Evolutionary conservation across 2,113 vertebrate genomes (phyloP).

Genomic region (Probosciger aterrimus): DNA sequence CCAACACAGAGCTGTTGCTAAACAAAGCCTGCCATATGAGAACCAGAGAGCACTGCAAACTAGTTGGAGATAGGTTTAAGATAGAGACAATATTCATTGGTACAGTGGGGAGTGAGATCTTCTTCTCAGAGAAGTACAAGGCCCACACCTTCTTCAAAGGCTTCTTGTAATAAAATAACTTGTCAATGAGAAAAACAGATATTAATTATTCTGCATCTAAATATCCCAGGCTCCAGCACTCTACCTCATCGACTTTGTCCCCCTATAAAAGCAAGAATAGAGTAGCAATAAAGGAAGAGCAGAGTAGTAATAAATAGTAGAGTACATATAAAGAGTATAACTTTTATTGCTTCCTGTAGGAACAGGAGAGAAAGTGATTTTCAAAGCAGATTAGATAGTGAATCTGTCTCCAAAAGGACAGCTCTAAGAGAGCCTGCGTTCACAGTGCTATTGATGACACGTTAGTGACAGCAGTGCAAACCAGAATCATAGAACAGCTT

Average conservation of each 20-base stretch:
- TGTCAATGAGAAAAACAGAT: rapidly evolving
- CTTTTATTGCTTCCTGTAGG: background rate
- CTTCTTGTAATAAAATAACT: background rate
- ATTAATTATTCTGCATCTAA: rapidly evolving
- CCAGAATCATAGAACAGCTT: background rate
- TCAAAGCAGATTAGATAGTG: background rate
- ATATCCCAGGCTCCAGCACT: background rate
- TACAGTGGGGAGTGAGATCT: background rate
- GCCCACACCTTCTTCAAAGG: background rate
- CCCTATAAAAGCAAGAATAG: background rate
- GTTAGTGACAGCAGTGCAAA: background rate
- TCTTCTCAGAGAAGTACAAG: background rate
- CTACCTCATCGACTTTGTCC: background rate
- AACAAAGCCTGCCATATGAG: background rate
- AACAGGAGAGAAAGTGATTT: background rate
- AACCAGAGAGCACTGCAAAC: background rate
- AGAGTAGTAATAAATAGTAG: background rate
- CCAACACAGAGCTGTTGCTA: background rate
- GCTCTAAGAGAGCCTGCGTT: background rate
- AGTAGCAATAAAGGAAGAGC: background rate
- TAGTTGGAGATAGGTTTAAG: background rate
- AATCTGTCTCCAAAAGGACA: background rate
- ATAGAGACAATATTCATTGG: background rate
- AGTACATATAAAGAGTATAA: background rate
- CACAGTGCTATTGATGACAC: too few relatives aligned